A percentile compares a stretch with the other conserved stretches of the same genome.
Conservation (phyloP, 2,888 invertebrate species). For the Dryococelus australis region DNA sequence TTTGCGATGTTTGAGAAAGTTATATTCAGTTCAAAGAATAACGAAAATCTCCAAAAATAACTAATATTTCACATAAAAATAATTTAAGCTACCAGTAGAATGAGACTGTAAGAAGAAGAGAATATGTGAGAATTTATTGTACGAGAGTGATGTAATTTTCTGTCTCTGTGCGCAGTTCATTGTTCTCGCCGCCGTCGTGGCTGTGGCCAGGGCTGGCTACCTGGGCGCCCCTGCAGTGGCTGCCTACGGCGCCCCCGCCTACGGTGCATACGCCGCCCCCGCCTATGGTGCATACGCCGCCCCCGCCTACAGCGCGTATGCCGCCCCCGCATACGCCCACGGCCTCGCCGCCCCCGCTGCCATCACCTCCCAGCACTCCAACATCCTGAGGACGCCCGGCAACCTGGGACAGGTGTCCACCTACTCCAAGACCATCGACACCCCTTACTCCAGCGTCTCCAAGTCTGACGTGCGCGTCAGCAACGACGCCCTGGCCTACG, state of each 20-base stretch:
- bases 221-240: constrained; percentile 48
- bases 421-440: constrained; percentile 16
- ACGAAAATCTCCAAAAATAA: too few relatives aligned
- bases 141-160: neutral
- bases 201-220: constrained; percentile 51
- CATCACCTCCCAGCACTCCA: constrained; percentile 64
- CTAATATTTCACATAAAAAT: too few relatives aligned
- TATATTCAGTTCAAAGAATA: too few relatives aligned
- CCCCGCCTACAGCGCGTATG: neutral
- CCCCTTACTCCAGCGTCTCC: neutral
- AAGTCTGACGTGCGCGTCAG: constrained; percentile 34
- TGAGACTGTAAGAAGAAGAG: too few relatives aligned
- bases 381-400: constrained; percentile 16
- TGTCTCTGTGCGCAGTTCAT: constrained; percentile 36
- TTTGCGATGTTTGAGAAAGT: too few relatives aligned
- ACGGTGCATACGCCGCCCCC: constrained; percentile 59
- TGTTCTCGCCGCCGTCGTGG: constrained; percentile 46
- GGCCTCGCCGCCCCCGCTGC: constrained; percentile 51
- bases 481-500: constrained; percentile 58
- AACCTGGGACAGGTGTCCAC: constrained; percentile 16
- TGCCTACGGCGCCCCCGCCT: constrained; percentile 55
- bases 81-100: too few relatives aligned
- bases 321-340: constrained; percentile 48
- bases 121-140: neutral
- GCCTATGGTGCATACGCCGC: constrained; percentile 46